These are phyloP conservation scores for Podarcis muralis DNA, from an alignment of 2,113 vertebrate genomes.

Conservation along the genomic window DNA sequence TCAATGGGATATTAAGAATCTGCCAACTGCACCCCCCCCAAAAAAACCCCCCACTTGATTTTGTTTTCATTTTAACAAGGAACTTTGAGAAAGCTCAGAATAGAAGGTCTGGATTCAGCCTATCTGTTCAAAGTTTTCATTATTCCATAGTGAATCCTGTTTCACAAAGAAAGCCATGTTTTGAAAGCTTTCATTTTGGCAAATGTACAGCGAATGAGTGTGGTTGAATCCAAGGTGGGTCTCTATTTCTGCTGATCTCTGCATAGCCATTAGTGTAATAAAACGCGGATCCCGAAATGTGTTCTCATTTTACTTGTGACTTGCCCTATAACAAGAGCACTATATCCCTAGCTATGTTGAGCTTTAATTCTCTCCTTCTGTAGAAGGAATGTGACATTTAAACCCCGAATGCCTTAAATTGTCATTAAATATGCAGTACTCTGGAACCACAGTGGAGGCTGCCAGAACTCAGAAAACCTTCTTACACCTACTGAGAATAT, in stretches of 20 bases:
- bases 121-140: background rate
- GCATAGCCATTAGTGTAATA: background rate
- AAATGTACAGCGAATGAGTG: background rate
- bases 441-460: background rate
- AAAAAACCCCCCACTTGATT: no score
- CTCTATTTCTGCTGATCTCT: slow-evolving; percentile 8
- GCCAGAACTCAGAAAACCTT: background rate
- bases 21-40: background rate
- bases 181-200: background rate
- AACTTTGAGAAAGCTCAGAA: background rate
- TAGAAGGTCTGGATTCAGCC: background rate
- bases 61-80: background rate
- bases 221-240: background rate
- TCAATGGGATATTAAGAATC: background rate
- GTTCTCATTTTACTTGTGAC: slow-evolving; percentile 11
- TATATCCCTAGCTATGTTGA: background rate
- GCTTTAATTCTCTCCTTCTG: slow-evolving; percentile 2
- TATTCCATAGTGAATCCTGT: background rate
- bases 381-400: slow-evolving; percentile 27
- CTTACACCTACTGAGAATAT: background rate
- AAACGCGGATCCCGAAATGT: background rate
- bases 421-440: slow-evolving; percentile 17
- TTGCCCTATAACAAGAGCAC: background rate
- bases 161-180: background rate
- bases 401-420: slow-evolving; percentile 7